Evolutionary conservation across 2,113 vertebrate genomes (phyloP).

Genomic region (Ptychochromis oligacanthus): DNA sequence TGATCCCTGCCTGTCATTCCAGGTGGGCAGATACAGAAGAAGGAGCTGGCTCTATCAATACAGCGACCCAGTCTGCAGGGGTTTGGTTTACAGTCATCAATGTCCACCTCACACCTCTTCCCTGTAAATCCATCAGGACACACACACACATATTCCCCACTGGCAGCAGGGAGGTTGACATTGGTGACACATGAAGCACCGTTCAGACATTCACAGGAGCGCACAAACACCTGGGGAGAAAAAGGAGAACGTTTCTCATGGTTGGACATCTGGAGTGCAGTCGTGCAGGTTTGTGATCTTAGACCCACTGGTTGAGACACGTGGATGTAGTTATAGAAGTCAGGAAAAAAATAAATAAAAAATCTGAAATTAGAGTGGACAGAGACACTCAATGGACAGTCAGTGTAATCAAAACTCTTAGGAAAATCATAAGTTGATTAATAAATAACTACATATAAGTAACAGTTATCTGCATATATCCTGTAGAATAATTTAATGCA

Average conservation of each 20-base stretch:
- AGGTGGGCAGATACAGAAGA: constrained; percentile 85
- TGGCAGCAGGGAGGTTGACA: constrained; percentile 77
- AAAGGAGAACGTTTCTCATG: background rate
- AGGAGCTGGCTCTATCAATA: constrained; percentile 79
- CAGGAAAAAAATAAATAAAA: background rate
- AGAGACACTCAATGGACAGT: background rate
- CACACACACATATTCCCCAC: constrained; percentile 82
- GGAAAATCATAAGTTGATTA: background rate
- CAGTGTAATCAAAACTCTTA: background rate
- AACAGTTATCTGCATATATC: background rate
- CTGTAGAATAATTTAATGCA: too few relatives aligned
- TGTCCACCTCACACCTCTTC: constrained; percentile 80
- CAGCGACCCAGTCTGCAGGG: constrained; percentile 86
- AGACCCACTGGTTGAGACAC: rapidly evolving
- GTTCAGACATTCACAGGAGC: constrained; percentile 85
- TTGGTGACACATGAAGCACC: constrained; percentile 84
- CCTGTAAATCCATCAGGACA: constrained; percentile 85
- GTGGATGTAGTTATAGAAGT: background rate
- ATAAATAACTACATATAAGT: background rate
- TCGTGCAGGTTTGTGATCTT: background rate
- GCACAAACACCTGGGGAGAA: constrained; percentile 83
- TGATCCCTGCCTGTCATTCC: constrained; percentile 82
- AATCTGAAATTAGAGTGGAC: background rate
- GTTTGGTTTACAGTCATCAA: constrained; percentile 83
- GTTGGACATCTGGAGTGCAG: background rate